Conservation (phyloP, 64 coral and sea anemone species). For the Pachyseris speciosa region DNA sequence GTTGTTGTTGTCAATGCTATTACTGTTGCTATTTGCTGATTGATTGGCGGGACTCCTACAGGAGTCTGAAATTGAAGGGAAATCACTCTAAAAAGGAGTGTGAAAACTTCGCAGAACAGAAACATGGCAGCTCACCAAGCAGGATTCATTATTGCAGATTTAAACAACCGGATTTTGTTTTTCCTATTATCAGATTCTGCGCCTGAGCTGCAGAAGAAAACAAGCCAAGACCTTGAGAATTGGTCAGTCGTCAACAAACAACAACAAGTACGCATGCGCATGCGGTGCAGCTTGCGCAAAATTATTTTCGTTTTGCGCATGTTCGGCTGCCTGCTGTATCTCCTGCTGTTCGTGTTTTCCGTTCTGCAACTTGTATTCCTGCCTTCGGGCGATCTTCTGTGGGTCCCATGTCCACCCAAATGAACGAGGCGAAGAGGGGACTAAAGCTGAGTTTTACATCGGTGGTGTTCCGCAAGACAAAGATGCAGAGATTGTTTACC, state of each 20-base stretch:
- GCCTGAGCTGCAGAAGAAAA: slow-evolving; percentile 49
- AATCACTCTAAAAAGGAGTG: too few species aligned
- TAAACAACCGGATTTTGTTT: neutral
- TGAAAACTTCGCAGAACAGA: too few species aligned
- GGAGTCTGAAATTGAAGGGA: too few species aligned
- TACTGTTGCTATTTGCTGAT: too few species aligned
- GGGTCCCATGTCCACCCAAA: slow-evolving; percentile 59
- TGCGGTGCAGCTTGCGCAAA: slow-evolving; percentile 7
- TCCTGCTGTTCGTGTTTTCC: slow-evolving; percentile 72
- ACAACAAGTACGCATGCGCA: neutral
- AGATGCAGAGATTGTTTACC: slow-evolving; percentile 66
- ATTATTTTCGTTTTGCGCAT: slow-evolving; percentile 23
- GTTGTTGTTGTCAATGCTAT: too few species aligned
- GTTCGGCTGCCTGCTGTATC: slow-evolving; percentile 64
- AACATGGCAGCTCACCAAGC: too few species aligned
- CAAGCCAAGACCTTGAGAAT: neutral
- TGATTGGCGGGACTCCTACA: too few species aligned
- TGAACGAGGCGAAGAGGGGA: neutral
- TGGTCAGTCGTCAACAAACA: neutral
- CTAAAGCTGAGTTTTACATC: slow-evolving; percentile 83
- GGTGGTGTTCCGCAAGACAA: slow-evolving; percentile 79
- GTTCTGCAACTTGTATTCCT: slow-evolving; percentile 50
- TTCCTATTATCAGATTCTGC: slow-evolving; percentile 28
- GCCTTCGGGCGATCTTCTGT: slow-evolving; percentile 62
- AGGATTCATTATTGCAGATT: too few species aligned